These are phyloP conservation scores for Lasioglossum baleicum DNA, from an alignment of 1,140 invertebrate genomes.

Conservation along the genomic window DNA sequence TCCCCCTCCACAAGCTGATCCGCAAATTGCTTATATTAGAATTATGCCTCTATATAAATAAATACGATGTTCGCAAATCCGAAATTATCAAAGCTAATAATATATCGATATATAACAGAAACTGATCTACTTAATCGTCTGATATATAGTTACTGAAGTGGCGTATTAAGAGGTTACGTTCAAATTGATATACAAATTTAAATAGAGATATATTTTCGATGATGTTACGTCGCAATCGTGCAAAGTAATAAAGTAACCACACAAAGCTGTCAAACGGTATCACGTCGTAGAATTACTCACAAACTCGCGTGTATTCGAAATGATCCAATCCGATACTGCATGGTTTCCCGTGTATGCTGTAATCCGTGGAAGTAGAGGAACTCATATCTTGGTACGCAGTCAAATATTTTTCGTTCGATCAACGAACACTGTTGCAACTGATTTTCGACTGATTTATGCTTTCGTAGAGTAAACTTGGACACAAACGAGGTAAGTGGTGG, in stretches of 20 bases:
- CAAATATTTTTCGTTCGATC: too few species aligned
- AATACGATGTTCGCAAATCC: not conserved
- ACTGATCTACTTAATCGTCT: not conserved
- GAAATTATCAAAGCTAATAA: not conserved
- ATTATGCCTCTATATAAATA: slow-evolving; percentile 20
- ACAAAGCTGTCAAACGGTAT: not conserved
- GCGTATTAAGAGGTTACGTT: slow-evolving; percentile 1
- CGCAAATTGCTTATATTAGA: slow-evolving; percentile 31
- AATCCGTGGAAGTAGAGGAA: slow-evolving; percentile 6
- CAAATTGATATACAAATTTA: not conserved
- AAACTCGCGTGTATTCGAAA: slow-evolving; percentile 6
- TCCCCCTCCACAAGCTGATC: not conserved
- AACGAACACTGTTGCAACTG: not conserved
- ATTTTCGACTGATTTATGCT: slow-evolving; percentile 4
- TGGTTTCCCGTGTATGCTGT: slow-evolving; percentile 20
- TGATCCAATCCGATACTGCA: not conserved
- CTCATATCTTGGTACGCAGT: slow-evolving; percentile 19
- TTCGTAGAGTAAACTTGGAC: slow-evolving; percentile 1
- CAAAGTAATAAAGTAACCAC: not conserved
- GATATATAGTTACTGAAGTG: too few species aligned
- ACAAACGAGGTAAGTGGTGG: slow-evolving; percentile 22
- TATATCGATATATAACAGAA: not conserved
- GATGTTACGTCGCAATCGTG: too few species aligned
- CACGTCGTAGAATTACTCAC: slow-evolving; percentile 13
- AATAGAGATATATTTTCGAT: too few species aligned